A percentile compares a stretch with the other conserved stretches of the same genome.
phyloP scores from a whole-genome alignment of 2,888 invertebrate genomes.

The Rosalia funebris region DNA sequence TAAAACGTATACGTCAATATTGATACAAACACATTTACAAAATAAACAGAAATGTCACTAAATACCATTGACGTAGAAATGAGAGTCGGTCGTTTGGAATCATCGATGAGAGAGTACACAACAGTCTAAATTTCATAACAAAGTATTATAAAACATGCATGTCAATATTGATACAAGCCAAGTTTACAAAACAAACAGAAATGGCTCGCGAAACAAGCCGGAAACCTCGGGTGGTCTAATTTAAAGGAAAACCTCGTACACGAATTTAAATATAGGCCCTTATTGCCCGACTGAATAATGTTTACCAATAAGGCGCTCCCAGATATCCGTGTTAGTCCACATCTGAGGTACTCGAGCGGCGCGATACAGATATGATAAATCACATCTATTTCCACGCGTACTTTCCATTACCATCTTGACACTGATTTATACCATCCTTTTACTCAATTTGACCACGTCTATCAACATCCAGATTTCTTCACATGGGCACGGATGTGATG shows the following conservation, averaged over 20 bases:
- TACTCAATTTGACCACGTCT: conserved; percentile 60
- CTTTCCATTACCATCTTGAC: conserved; percentile 58
- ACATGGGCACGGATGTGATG: conserved; percentile 24
- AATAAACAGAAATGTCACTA: too few relatives aligned
- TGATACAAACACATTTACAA: too few relatives aligned
- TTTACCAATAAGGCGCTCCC: conserved; percentile 52
- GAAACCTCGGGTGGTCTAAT: conserved; percentile 7
- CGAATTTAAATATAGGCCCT: conserved; percentile 2
- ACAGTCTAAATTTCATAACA: too few relatives aligned
- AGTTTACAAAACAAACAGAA: background rate
- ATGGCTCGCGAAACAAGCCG: background rate
- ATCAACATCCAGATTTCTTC: conserved; percentile 35
- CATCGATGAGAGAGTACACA: too few relatives aligned
- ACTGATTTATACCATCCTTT: conserved; percentile 60
- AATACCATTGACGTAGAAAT: too few relatives aligned
- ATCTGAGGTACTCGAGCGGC: conserved; percentile 46
- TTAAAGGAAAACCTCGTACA: conserved; percentile 13
- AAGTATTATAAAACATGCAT: background rate
- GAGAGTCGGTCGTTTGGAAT: too few relatives aligned
- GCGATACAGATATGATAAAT: conserved; percentile 55
- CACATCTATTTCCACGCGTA: conserved; percentile 58
- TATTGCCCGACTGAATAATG: conserved; percentile 48
- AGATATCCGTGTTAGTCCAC: conserved; percentile 46
- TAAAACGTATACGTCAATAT: too few relatives aligned
- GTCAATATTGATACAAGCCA: conserved; percentile 1